Conservation (phyloP, 1,140 invertebrate species). For the Aleiodes sp. region DNA sequence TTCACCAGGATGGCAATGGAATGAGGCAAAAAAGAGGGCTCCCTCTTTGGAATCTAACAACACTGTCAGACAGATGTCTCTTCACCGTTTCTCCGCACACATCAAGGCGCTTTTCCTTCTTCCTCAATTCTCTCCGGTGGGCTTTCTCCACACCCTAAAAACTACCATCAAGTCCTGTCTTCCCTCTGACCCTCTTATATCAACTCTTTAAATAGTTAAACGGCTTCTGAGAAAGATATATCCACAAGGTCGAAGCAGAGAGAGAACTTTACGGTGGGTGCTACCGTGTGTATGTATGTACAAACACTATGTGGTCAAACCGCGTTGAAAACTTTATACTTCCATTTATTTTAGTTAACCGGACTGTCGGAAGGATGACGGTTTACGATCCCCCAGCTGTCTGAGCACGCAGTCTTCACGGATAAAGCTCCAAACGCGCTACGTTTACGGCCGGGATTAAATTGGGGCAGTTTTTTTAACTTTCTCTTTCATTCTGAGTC, state of each 20-base stretch:
- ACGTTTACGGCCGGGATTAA: conserved; percentile 27
- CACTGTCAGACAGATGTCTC: conserved; percentile 29
- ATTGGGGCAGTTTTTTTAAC: background rate
- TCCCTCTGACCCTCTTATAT: conserved; percentile 3
- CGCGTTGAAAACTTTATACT: conserved; percentile 55
- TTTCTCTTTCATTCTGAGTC: background rate
- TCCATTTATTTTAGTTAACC: conserved; percentile 57
- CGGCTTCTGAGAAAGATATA: conserved; percentile 24
- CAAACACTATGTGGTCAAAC: conserved; percentile 36
- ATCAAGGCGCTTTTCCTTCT: background rate
- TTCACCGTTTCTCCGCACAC: conserved; percentile 25
- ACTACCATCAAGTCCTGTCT: background rate
- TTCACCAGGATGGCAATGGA: conserved; percentile 10
- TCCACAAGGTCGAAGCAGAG: background rate
- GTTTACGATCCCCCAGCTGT: conserved; percentile 48
- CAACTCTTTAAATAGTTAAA: conserved; percentile 34
- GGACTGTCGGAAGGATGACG: conserved; percentile 43
- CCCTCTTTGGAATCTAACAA: background rate
- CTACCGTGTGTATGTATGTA: conserved; percentile 27
- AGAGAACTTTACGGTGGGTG: conserved; percentile 9
- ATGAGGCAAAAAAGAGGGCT: background rate
- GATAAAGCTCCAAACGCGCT: conserved; percentile 9
- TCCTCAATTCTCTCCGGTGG: background rate
- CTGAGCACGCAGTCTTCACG: conserved; percentile 9
- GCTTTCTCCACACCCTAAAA: background rate